Conservation (phyloP, 2,113 vertebrate genomes). For the Illadopsis cleaveri region DNA sequence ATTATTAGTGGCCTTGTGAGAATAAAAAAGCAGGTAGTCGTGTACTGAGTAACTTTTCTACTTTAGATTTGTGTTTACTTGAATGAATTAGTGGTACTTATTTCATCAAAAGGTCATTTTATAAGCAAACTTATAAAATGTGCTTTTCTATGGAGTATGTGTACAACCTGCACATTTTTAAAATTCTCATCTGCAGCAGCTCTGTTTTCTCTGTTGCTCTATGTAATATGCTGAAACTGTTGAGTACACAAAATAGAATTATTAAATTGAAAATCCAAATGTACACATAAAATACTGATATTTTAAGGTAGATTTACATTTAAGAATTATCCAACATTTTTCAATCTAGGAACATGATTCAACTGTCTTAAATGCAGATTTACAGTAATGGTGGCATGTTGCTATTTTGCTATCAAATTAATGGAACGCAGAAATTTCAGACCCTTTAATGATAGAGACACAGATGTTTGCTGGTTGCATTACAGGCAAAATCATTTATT, state of each 20-base stretch:
- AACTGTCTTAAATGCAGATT: constrained; percentile 30
- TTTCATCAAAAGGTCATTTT: constrained; percentile 38
- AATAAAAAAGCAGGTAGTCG: constrained; percentile 2
- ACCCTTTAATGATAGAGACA: constrained; percentile 64
- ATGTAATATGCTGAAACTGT: not conserved
- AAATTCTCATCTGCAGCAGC: constrained; percentile 28
- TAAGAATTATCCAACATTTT: constrained; percentile 34
- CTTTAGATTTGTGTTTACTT: constrained; percentile 49
- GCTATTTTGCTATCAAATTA: constrained; percentile 49
- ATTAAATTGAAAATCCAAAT: constrained; percentile 36
- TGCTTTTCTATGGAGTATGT: not conserved
- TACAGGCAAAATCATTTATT: constrained; percentile 67
- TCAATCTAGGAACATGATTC: constrained; percentile 40
- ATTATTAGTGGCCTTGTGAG: constrained; percentile 33
- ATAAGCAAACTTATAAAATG: constrained; percentile 32
- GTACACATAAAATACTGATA: constrained; percentile 24
- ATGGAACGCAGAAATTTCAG: constrained; percentile 41
- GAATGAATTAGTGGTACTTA: constrained; percentile 65
- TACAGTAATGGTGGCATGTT: constrained; percentile 53
- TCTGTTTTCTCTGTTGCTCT: constrained; percentile 52
- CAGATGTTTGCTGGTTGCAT: constrained; percentile 66
- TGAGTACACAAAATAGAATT: not conserved
- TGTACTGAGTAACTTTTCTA: constrained; percentile 2
- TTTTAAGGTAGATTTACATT: constrained; percentile 45
- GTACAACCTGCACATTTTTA: constrained; percentile 13